These are phyloP conservation scores for Yoshiicerus persimilis DNA, from an alignment of 1,140 invertebrate genomes.

Conservation along the genomic window DNA sequence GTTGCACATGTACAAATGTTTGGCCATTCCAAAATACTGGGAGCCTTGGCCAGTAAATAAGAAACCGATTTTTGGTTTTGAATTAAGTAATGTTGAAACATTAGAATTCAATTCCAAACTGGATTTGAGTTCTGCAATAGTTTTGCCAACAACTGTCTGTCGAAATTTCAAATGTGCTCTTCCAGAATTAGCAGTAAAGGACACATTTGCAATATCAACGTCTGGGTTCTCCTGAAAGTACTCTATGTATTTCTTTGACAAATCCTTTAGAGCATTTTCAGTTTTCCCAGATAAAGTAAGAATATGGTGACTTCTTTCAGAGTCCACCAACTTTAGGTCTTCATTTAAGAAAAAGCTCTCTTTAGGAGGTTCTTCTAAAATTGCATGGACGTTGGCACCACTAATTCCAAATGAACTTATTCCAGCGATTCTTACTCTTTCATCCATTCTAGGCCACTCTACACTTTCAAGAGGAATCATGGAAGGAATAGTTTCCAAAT, in stretches of 20 bases:
- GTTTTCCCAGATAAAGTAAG: constrained; percentile 11
- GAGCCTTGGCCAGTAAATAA: neutral
- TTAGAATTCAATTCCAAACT: neutral
- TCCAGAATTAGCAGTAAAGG: neutral
- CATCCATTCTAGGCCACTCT: neutral
- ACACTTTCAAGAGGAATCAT: neutral
- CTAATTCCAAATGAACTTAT: neutral
- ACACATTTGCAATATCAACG: neutral
- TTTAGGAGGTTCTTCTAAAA: constrained; percentile 29
- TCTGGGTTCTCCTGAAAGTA: neutral
- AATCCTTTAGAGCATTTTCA: constrained; percentile 28
- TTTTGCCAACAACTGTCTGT: neutral
- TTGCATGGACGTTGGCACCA: neutral
- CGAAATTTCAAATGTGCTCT: neutral
- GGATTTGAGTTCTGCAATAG: neutral
- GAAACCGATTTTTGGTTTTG: neutral
- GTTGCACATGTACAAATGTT: neutral
- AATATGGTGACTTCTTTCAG: neutral
- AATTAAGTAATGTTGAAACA: neutral
- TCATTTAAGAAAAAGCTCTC: neutral
- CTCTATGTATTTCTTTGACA: neutral
- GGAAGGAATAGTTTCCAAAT: constrained; percentile 3
- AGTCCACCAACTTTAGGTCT: too few relatives aligned
- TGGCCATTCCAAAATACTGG: neutral
- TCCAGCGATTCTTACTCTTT: neutral